phyloP scores from a whole-genome alignment of 1,140 invertebrate species.

The Dinothrombium tinctorium region DNA sequence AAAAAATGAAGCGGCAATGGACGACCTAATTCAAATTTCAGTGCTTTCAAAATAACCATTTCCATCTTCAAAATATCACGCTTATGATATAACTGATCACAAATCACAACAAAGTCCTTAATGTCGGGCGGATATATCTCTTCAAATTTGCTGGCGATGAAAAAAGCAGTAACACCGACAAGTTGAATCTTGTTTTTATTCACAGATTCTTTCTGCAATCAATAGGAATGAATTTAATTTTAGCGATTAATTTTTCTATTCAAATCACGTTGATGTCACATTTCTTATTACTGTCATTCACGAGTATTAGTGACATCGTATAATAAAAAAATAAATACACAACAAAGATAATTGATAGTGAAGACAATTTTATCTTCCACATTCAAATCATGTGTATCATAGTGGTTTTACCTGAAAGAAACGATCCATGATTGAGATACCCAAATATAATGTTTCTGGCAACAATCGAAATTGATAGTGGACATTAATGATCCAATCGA shows the following conservation, averaged over 20 bases:
- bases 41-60: slow-evolving; percentile 28
- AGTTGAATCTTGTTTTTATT: slow-evolving; percentile 50
- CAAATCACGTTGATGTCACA: too few relatives aligned
- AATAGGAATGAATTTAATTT: too few relatives aligned
- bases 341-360: too few relatives aligned
- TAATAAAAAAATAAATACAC: too few relatives aligned
- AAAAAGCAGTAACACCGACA: slow-evolving; percentile 73
- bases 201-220: slow-evolving; percentile 32
- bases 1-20: slow-evolving; percentile 72
- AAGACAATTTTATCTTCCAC: too few relatives aligned
- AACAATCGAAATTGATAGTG: slow-evolving; percentile 61
- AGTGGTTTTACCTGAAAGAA: slow-evolving; percentile 50
- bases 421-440: slow-evolving; percentile 64
- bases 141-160: slow-evolving; percentile 86
- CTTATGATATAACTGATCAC: slow-evolving; percentile 10
- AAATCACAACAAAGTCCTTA: slow-evolving; percentile 32
- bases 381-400: too few relatives aligned
- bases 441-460: slow-evolving; percentile 74
- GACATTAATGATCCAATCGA: slow-evolving; percentile 87
- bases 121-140: slow-evolving; percentile 97
- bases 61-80: slow-evolving; percentile 12
- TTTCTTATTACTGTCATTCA: too few relatives aligned
- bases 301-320: too few relatives aligned
- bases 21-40: slow-evolving; percentile 56
- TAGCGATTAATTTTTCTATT: too few relatives aligned